phyloP scores from a whole-genome alignment of 2,797 vertebrate genomes.

The Rhinichthys osculus region DNA sequence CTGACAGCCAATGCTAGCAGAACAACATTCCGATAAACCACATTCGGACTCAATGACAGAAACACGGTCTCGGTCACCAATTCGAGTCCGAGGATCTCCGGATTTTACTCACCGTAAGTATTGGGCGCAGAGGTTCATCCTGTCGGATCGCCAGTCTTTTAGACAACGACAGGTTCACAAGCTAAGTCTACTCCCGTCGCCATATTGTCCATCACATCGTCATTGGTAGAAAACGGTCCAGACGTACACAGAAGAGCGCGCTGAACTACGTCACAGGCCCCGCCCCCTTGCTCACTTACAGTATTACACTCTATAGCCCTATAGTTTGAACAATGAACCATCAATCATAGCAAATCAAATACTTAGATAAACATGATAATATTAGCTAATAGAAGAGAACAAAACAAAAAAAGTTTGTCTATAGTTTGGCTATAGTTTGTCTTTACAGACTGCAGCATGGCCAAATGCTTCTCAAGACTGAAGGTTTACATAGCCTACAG shows the following conservation, averaged over 20 bases:
- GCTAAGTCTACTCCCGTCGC: slow-evolving; percentile 76
- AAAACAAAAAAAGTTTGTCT: background rate
- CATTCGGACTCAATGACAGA: background rate
- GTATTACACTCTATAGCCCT: background rate
- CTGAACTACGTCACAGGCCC: slow-evolving; percentile 13
- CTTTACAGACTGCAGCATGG: background rate
- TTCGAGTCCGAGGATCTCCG: too few species aligned
- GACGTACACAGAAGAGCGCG: slow-evolving; percentile 39
- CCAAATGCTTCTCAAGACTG: background rate
- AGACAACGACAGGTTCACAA: slow-evolving; percentile 71
- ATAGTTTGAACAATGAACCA: background rate
- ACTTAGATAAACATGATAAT: background rate
- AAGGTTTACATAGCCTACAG: background rate
- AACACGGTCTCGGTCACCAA: background rate
- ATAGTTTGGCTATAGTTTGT: background rate
- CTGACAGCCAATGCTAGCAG: slow-evolving; percentile 42
- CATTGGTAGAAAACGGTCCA: slow-evolving; percentile 52
- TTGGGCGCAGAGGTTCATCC: slow-evolving; percentile 83
- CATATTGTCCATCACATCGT: slow-evolving; percentile 80
- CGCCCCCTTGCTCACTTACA: background rate
- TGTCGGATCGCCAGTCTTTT: slow-evolving; percentile 71
- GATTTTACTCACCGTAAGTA: slow-evolving; percentile 74
- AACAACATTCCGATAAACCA: slow-evolving; percentile 44
- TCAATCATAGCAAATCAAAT: background rate
- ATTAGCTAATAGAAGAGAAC: background rate